Conservation (phyloP, 2,113 vertebrate species). For the Hassar affinis region DNA sequence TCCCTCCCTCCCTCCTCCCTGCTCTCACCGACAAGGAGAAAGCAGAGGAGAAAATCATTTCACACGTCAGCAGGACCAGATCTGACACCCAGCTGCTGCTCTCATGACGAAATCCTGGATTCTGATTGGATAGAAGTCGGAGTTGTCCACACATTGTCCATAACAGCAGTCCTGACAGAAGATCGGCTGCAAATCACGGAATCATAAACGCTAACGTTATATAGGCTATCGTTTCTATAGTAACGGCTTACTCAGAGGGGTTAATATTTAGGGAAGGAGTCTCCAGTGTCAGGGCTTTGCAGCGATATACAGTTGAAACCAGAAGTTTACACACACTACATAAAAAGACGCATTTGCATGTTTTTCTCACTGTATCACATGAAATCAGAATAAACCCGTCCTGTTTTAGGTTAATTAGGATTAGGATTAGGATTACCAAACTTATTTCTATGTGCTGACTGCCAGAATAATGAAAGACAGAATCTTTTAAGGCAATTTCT, state of each 20-base stretch:
- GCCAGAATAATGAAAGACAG: too few relatives aligned
- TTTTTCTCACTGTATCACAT: too few relatives aligned
- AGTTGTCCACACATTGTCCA: background rate
- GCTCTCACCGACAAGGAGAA: background rate
- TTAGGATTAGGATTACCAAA: too few relatives aligned
- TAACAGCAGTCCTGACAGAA: background rate
- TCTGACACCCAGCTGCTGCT: background rate
- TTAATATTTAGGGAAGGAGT: background rate
- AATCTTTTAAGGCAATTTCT: too few relatives aligned
- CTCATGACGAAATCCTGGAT: background rate
- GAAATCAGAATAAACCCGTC: too few relatives aligned
- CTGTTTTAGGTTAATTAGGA: too few relatives aligned
- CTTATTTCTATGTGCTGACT: too few relatives aligned
- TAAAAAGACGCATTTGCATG: too few relatives aligned
- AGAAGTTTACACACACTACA: too few relatives aligned
- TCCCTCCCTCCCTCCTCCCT: constrained; percentile 36
- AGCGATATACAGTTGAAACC: background rate
- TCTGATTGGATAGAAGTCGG: background rate
- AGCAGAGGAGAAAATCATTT: background rate
- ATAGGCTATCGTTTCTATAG: background rate
- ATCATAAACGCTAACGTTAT: too few relatives aligned
- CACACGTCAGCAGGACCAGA: background rate
- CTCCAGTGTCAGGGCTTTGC: background rate
- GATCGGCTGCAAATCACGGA: background rate
- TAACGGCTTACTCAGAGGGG: background rate